A percentile compares a stretch with the other conserved stretches of the same genome.
Evolutionary conservation across 2,888 invertebrate genomes (phyloP).

Genomic region (Dendrolimus pini): DNA sequence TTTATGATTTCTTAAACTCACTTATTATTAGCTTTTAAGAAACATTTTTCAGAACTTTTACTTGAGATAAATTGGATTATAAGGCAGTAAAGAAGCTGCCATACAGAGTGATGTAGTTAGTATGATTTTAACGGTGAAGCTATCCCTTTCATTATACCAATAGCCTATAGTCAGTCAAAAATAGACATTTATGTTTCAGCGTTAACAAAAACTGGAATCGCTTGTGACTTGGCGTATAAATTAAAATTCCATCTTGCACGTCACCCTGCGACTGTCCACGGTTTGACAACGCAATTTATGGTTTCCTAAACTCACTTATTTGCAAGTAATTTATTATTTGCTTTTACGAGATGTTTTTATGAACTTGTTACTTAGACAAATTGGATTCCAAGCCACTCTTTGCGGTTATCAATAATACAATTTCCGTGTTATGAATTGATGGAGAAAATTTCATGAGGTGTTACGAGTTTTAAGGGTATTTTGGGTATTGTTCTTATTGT

Average conservation of each 20-base stretch:
- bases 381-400: neutral
- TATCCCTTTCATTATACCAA: too few species aligned
- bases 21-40: too few species aligned
- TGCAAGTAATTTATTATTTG: neutral
- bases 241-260: constrained; percentile 22
- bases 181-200: too few species aligned
- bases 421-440: neutral
- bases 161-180: too few species aligned
- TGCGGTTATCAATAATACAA: neutral
- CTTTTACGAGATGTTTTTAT: neutral
- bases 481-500: too few species aligned
- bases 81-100: too few species aligned
- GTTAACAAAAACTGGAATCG: neutral
- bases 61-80: too few species aligned
- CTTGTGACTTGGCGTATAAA: constrained; percentile 5
- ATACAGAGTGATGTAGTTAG: too few species aligned
- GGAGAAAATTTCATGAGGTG: neutral
- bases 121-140: too few species aligned
- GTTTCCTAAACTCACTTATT: constrained; percentile 10
- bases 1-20: constrained; percentile 19
- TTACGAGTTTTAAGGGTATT: neutral
- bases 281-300: constrained; percentile 27
- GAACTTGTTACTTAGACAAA: neutral
- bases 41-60: too few species aligned
- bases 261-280: constrained; percentile 19